Conservation (phyloP, 2,888 invertebrate species). For the Hyles lineata region DNA sequence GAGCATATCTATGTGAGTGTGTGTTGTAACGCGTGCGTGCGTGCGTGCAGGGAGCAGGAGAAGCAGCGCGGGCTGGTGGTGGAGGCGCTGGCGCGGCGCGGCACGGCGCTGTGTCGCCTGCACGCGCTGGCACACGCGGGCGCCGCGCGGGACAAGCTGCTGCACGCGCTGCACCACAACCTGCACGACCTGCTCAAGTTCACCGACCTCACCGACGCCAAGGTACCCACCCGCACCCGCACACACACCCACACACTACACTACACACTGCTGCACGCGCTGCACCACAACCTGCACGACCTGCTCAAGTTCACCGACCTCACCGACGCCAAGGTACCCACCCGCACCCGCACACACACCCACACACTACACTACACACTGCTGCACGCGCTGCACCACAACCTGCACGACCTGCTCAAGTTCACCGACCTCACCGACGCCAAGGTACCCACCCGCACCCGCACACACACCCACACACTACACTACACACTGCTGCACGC, state of each 20-base stretch:
- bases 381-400: no score
- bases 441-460: conserved; percentile 47
- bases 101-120: conserved; percentile 88
- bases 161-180: conserved; percentile 76
- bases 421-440: conserved; percentile 87
- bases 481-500: not conserved
- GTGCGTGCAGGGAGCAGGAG: conserved; percentile 90
- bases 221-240: conserved; percentile 43
- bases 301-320: conserved; percentile 88
- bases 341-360: not conserved
- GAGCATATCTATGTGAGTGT: no score
- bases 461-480: not conserved
- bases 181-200: conserved; percentile 89
- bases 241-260: not conserved
- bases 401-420: conserved; percentile 53
- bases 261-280: no score
- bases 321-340: conserved; percentile 54
- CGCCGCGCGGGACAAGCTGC: conserved; percentile 82
- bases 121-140: conserved; percentile 69
- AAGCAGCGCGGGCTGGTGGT: conserved; percentile 91
- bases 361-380: not conserved
- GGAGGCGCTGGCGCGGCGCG: conserved; percentile 92
- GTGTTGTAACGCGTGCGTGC: no score
- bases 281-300: no score
- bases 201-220: conserved; percentile 86